These are phyloP conservation scores for Harpalus rufipes DNA, from an alignment of 2,888 invertebrate species.

Conservation along the genomic window DNA sequence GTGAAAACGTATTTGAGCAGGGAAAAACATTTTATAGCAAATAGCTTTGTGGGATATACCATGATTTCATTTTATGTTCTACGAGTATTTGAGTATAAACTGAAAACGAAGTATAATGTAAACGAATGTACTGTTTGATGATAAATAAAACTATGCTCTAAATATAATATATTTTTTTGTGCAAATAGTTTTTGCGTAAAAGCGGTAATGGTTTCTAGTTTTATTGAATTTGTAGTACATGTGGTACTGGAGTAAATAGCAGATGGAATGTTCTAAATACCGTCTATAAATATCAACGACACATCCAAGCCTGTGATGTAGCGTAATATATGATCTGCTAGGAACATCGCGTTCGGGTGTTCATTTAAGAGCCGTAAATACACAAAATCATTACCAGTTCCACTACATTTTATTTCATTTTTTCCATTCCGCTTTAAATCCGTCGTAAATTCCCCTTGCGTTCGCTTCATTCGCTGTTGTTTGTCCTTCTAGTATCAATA, in stretches of 20 bases:
- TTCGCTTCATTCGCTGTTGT: constrained; percentile 22
- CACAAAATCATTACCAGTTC: constrained; percentile 51
- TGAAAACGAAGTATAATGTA: neutral
- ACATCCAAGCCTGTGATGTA: neutral
- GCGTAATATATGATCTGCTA: constrained; percentile 41
- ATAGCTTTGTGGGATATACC: too few species aligned
- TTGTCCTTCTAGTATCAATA: constrained; percentile 53
- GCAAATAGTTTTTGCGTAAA: neutral
- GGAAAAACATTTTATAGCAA: too few species aligned
- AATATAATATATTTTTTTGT: neutral
- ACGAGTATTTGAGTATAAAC: too few species aligned
- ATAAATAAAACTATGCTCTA: neutral
- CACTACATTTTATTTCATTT: constrained; percentile 49
- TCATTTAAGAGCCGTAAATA: constrained; percentile 49
- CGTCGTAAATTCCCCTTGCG: constrained; percentile 44
- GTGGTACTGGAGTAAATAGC: constrained; percentile 18
- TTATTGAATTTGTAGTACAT: constrained; percentile 7
- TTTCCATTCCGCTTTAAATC: constrained; percentile 51
- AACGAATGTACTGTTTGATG: neutral
- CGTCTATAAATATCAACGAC: constrained; percentile 41
- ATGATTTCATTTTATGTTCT: too few species aligned
- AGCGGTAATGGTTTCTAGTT: constrained; percentile 2
- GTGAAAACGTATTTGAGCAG: too few species aligned
- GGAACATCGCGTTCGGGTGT: constrained; percentile 19
- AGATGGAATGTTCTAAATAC: constrained; percentile 36